A percentile compares a stretch with the other conserved stretches of the same genome.
These are phyloP conservation scores for Spatula clypeata DNA, from an alignment of 2,797 vertebrate species.

Conservation along the genomic window DNA sequence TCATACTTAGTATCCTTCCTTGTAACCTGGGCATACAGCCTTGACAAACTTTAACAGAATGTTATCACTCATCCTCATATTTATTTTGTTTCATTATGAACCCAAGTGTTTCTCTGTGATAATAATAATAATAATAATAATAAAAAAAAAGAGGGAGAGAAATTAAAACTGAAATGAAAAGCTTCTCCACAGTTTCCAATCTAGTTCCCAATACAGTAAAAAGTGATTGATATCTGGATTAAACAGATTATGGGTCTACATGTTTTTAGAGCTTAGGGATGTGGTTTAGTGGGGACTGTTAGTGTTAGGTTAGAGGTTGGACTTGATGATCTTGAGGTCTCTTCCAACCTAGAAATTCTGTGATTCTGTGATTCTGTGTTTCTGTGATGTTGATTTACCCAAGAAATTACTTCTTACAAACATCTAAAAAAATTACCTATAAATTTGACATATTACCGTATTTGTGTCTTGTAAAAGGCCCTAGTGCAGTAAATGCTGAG, in stretches of 20 bases:
- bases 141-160: neutral
- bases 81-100: neutral
- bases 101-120: fast-evolving
- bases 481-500: neutral
- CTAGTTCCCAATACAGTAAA: neutral
- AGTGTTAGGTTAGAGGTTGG: too few relatives aligned
- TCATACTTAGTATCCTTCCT: neutral
- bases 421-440: neutral
- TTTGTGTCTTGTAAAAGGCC: neutral
- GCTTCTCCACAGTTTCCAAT: neutral
- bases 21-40: neutral
- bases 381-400: neutral
- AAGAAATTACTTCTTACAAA: neutral
- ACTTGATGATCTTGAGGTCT: too few relatives aligned
- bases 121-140: neutral
- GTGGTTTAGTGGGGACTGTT: too few relatives aligned
- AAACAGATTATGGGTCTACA: neutral
- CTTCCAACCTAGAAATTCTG: too few relatives aligned
- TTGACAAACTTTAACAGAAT: neutral
- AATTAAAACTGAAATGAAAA: neutral
- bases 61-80: neutral
- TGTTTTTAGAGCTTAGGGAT: neutral
- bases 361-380: too few relatives aligned
- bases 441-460: neutral
- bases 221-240: neutral